phyloP scores from a whole-genome alignment of 1,140 invertebrate species.

The Euura saliciscinereae region DNA sequence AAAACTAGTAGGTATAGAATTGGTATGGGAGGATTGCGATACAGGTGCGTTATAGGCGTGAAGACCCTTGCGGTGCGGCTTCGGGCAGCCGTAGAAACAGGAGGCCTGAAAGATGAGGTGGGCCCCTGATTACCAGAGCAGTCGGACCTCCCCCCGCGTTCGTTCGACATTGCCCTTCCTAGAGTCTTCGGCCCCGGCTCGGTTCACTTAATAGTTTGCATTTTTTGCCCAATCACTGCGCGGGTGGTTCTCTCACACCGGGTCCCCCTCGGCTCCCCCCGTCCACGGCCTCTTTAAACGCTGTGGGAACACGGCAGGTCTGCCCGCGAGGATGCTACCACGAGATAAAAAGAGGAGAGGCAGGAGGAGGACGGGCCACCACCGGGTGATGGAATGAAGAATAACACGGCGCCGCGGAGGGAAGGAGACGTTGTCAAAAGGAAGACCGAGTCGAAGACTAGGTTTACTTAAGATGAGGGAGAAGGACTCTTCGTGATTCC shows the following conservation, averaged over 20 bases:
- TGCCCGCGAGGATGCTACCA: neutral
- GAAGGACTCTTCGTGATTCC: conserved; percentile 24
- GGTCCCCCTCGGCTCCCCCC: too few species aligned
- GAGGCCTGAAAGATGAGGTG: neutral
- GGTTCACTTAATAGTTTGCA: conserved; percentile 18
- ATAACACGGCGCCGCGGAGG: neutral
- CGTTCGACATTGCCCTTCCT: neutral
- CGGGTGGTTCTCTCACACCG: conserved; percentile 18
- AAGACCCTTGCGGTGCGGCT: conserved; percentile 14
- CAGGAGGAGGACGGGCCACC: neutral
- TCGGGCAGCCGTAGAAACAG: neutral
- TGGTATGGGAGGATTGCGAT: conserved; percentile 16
- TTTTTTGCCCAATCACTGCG: conserved; percentile 25
- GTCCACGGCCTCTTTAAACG: neutral
- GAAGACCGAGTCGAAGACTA: conserved; percentile 17
- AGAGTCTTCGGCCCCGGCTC: too few species aligned
- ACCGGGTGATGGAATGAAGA: neutral
- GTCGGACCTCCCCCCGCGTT: neutral
- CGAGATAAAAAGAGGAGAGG: neutral
- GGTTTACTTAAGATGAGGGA: conserved; percentile 12
- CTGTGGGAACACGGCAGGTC: neutral
- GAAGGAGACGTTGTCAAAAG: neutral
- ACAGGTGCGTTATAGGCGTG: conserved; percentile 14
- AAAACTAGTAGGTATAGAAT: neutral
- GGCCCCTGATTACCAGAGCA: neutral